Evolutionary conservation across 2,113 vertebrate genomes (phyloP), one percentile per base, ranked within the genome.

Genomic region (Psittacara wagleri): DNA sequence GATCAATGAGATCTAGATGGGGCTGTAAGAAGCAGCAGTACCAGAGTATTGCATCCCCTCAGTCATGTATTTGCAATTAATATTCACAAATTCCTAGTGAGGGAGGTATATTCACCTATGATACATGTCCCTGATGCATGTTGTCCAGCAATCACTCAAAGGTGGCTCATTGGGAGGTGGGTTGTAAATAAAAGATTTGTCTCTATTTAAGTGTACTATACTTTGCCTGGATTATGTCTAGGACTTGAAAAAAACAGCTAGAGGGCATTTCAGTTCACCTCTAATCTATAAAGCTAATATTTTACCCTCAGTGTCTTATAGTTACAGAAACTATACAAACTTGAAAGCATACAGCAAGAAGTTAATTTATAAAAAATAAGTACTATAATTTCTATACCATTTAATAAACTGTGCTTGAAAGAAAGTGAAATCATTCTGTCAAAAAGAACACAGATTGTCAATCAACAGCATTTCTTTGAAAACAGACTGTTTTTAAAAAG

Each of bases 391-490:
- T 77, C 46, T 44, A 54, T 37, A 7, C 17, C 55, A 33, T 48
- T 28, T 57, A 85, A 87, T 72, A 86, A 78, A 85, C 61, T 51
- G 37, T 76, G n/a, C n/a, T 67, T 68, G 61, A 80, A 94, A 74
- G 18, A 74, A 83, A 88, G 44, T 59, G 43, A 95, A 97, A 68
- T 94, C 29, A 29, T 61, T 87, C 62, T 63, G 69, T 72, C 86
- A 93, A 61, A 92, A 54, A 59, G 43, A 86, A 92, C 79, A 52
- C 14, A 79, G 48, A 29, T 11, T 95, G 77, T 94, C 86, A 87
- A 78, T 88, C 84, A 75, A 35, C 19, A 61, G 39, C 22, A 49
- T 14, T 73, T 89, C 35, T 66, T 62, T 52, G 51, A 83, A 91
- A 92, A 81, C 27, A 64, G 52, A 54, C 28, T 10, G 20, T 23